Evolutionary conservation across 1,140 invertebrate genomes (phyloP).

Genomic region (Chironomus tepperi): DNA sequence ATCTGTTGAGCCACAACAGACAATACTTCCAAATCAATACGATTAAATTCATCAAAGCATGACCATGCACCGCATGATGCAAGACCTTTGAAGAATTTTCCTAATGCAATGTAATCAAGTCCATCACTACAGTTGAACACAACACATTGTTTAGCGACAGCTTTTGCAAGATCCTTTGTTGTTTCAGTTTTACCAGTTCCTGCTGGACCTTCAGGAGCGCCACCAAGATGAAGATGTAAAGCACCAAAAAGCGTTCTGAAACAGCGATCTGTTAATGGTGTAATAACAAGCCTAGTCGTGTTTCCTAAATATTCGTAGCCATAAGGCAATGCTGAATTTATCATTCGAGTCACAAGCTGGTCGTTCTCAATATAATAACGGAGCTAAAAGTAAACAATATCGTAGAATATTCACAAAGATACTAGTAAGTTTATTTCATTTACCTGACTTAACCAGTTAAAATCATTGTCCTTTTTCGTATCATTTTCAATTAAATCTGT

Average conservation of each 20-base stretch:
- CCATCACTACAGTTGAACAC: conserved; percentile 95
- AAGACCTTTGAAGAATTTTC: conserved; percentile 95
- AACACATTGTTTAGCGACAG: conserved; percentile 91
- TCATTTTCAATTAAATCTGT: conserved; percentile 57
- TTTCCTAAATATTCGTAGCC: conserved; percentile 96
- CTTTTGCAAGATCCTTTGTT: conserved; percentile 92
- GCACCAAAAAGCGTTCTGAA: conserved; percentile 89
- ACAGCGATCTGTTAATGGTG: conserved; percentile 85
- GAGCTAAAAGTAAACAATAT: conserved; percentile 42
- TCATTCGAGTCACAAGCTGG: conserved; percentile 74
- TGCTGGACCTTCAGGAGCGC: conserved; percentile 89
- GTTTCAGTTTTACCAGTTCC: conserved; percentile 96
- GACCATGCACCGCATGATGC: conserved; percentile 94
- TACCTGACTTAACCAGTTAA: conserved; percentile 79
- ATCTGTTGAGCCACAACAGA: conserved; percentile 92
- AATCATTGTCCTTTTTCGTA: conserved; percentile 66
- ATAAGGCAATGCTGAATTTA: conserved; percentile 81
- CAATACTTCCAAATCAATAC: conserved; percentile 75
- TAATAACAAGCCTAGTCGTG: conserved; percentile 77
- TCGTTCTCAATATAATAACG: conserved; percentile 91
- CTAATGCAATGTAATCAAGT: conserved; percentile 84
- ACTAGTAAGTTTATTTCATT: not conserved
- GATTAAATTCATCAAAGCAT: conserved; percentile 94
- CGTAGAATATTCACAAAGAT: not conserved
- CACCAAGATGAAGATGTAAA: conserved; percentile 72